Base-by-base conservation (phyloP, 2,113 vertebrate genomes). In the Nesospiza acunhae region DNA sequence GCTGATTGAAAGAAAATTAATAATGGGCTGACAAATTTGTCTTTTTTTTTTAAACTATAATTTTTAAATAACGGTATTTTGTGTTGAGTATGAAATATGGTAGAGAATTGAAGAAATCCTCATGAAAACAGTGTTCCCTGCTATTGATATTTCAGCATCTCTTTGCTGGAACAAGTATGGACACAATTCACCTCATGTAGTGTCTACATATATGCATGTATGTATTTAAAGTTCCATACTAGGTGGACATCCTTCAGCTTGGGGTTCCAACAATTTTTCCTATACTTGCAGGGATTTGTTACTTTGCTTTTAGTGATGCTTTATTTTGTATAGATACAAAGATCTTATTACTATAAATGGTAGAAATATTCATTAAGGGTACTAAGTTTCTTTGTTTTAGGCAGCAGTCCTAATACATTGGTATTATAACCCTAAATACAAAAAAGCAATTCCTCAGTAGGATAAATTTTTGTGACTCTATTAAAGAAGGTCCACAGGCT, bases 1-100 rank as follows among this genome's bases (percentile, higher is more conserved):
- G 75, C 24, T 55, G 44, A 74, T 75, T 96, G 95, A 97, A 97
- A 96, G 93, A 93, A 97, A 98, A 97, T 97, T 84, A 64, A 95
- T 96, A 64, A 62, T 35, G 64, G 90, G 56, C 19, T 83, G 82
- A 97, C 37, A 87, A 97, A 96, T 96, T 95, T 95, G 53, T 94
- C 89, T 96, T 24, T 27, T 58, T 52, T 31, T 50, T 7, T 21
- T 13, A 2, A 2, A 30, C 33, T 8, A 9, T 37, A 5, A 20
- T 74, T 93, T 87, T 76, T 82, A 80, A 96, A 96, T 90, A 96
- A 95, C 62, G 28, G 20, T 87, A 70, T 84, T 95, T 95, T 85
- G 55, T 47, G 69, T 94, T 95, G 93, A 97, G 86, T 96, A 97
- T 96, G 93, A 98, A 98, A 97, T 68, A 63, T 84, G 39, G 78